Evolutionary conservation across 1,140 invertebrate genomes (phyloP).

Genomic region (Listronotus oregonensis): DNA sequence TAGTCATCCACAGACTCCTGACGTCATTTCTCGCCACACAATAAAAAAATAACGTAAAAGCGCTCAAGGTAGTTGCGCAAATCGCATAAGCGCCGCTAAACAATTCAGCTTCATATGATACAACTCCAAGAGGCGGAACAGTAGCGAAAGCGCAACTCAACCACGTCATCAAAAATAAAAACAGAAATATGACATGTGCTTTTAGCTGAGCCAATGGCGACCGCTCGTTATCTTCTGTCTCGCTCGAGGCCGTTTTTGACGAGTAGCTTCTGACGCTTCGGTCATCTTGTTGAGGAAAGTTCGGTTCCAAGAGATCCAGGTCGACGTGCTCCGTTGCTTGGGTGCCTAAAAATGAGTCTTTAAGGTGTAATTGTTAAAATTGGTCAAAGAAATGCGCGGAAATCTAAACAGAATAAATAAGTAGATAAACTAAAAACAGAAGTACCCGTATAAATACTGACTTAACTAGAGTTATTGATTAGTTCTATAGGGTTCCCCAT

Average conservation of each 20-base stretch:
- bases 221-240: conserved; percentile 81
- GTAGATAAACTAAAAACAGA: not conserved
- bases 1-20: conserved; percentile 71
- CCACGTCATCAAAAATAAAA: conserved; percentile 81
- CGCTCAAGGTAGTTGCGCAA: conserved; percentile 71
- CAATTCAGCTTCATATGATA: conserved; percentile 74
- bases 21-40: conserved; percentile 84
- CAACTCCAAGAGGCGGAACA: conserved; percentile 65
- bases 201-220: conserved; percentile 79
- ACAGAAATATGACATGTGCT: conserved; percentile 76
- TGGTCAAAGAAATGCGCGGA: conserved; percentile 1
- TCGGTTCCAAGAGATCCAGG: conserved; percentile 75
- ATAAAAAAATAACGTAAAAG: conserved; percentile 87
- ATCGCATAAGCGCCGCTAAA: conserved; percentile 80
- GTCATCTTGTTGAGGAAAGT: conserved; percentile 57
- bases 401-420: not conserved
- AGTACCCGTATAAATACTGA: no score
- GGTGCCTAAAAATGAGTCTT: conserved; percentile 58
- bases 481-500: no score
- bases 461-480: no score
- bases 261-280: conserved; percentile 67
- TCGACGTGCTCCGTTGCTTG: conserved; percentile 83
- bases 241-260: conserved; percentile 68
- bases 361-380: conserved; percentile 21
- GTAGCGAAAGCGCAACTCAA: conserved; percentile 71